A percentile compares a stretch with the other conserved stretches of the same genome.
phyloP scores from a whole-genome alignment of 1,140 invertebrate genomes.

The Orussus abietinus region DNA sequence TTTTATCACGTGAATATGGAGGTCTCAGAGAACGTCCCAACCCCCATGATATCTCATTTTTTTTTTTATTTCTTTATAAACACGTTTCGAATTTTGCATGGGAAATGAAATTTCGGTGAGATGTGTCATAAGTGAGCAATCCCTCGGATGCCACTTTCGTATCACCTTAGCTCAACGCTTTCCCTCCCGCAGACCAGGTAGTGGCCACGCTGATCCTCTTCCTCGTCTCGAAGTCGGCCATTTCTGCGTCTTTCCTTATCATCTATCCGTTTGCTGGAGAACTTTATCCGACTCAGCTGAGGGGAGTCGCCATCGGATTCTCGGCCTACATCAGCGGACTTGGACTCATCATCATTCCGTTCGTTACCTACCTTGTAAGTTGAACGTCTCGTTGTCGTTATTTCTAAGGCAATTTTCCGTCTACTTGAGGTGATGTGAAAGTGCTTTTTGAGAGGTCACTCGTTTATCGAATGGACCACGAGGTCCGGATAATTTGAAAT shows the following conservation, averaged over 20 bases:
- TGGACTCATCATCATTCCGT: slow-evolving; percentile 83
- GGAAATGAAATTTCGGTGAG: no score
- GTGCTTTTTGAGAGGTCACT: no score
- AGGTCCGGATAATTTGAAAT: slow-evolving; percentile 3
- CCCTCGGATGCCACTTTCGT: no score
- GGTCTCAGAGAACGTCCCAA: no score
- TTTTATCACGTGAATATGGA: no score
- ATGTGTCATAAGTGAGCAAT: no score
- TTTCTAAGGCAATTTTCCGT: slow-evolving; percentile 5
- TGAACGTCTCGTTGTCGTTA: slow-evolving; percentile 14
- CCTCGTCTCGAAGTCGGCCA: slow-evolving; percentile 82
- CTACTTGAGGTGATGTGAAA: slow-evolving; percentile 2
- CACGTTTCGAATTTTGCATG: no score
- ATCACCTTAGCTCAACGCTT: no score
- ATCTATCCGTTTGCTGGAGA: slow-evolving; percentile 89
- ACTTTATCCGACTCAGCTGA: slow-evolving; percentile 79
- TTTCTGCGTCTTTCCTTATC: slow-evolving; percentile 86
- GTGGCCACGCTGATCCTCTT: slow-evolving; percentile 72
- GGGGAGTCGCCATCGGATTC: slow-evolving; percentile 83
- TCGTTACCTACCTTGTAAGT: slow-evolving; percentile 82
- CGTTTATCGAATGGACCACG: background rate
- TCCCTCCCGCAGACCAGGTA: no score
- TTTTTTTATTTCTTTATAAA: no score
- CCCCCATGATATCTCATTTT: no score
- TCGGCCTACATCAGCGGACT: slow-evolving; percentile 84